phyloP scores from a whole-genome alignment of 2,113 vertebrate genomes.

The Fulmarus glacialis region DNA sequence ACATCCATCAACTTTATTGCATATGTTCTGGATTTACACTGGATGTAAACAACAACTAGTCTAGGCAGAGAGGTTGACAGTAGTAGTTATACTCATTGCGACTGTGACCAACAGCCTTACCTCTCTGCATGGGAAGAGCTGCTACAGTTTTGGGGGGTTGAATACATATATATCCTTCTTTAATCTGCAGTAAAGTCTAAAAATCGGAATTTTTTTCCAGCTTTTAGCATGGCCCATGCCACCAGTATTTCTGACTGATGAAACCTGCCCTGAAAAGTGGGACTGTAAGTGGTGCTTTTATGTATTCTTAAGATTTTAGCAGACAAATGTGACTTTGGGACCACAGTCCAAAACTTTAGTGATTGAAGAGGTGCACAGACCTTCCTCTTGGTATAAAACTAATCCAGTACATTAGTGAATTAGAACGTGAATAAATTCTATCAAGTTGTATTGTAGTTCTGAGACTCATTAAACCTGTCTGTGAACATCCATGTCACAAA shows the following conservation, averaged over 20 bases:
- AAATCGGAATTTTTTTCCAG: accelerated
- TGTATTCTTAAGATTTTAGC: background rate
- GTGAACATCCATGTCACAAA: background rate
- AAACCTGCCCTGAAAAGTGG: background rate
- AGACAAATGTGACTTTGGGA: background rate
- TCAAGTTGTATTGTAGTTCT: background rate
- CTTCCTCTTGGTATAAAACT: background rate
- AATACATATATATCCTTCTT: background rate
- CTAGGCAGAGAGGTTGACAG: background rate
- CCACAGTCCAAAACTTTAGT: background rate
- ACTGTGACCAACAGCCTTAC: background rate
- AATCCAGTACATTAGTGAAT: background rate
- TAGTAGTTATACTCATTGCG: background rate
- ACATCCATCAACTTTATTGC: background rate
- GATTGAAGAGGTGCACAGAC: background rate
- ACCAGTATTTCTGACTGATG: background rate
- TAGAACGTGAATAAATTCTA: background rate
- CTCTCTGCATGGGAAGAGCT: background rate
- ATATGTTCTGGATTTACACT: background rate
- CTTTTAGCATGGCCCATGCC: background rate
- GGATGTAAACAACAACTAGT: background rate
- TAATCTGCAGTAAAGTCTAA: background rate
- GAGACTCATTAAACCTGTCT: background rate
- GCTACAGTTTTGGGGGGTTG: background rate
- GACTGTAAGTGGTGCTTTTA: background rate